Percentiles rank a stretch among this genome's conserved stretches.
Conservation (phyloP, 2,797 vertebrate species). For the Anguilla marmorata region DNA sequence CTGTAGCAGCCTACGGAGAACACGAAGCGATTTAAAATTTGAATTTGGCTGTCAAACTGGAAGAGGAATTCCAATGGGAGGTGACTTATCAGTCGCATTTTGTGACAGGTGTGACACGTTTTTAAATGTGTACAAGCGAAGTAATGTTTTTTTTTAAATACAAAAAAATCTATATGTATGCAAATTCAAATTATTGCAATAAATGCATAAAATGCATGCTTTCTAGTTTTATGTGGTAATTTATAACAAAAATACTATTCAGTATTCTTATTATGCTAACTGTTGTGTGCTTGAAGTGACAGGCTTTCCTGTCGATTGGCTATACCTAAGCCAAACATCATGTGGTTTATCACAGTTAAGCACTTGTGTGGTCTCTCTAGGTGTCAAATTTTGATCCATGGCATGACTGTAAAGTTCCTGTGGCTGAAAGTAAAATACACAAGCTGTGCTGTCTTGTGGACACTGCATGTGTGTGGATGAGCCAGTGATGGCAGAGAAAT, state of each 20-base stretch:
- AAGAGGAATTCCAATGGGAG: background rate
- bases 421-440: background rate
- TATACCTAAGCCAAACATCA: background rate
- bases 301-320: constrained; percentile 13
- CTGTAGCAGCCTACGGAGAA: background rate
- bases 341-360: background rate
- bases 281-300: background rate
- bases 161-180: background rate
- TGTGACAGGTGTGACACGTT: background rate
- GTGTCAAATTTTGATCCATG: background rate
- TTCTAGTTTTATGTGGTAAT: background rate
- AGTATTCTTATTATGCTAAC: background rate
- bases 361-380: background rate
- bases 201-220: background rate
- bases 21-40: background rate
- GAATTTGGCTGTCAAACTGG: constrained; percentile 5
- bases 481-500: background rate
- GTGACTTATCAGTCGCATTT: background rate
- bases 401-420: background rate
- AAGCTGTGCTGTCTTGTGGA: background rate
- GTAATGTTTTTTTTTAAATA: background rate
- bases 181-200: background rate
- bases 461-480: background rate
- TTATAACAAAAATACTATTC: background rate
- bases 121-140: background rate